Evolutionary conservation across 2,888 invertebrate species (phyloP).

Genomic region (Nemoura dubitans): DNA sequence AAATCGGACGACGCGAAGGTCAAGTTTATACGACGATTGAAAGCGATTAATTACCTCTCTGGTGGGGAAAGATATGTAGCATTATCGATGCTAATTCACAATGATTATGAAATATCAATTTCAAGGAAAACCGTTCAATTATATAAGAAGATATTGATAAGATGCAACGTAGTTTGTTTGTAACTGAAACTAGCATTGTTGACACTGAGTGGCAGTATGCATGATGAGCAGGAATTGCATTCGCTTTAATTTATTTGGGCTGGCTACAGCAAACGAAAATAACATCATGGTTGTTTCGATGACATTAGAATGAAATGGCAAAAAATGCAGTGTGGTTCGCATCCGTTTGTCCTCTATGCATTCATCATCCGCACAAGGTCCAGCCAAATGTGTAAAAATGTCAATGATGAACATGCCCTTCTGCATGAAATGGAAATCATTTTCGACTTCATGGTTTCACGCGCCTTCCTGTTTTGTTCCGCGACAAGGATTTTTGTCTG

Average conservation of each 20-base stretch:
- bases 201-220: too few species aligned
- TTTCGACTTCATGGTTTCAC: background rate
- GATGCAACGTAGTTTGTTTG: background rate
- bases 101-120: background rate
- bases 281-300: background rate
- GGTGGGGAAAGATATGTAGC: background rate
- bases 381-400: background rate
- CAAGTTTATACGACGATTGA: background rate
- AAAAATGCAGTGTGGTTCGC: background rate
- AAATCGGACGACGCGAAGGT: background rate
- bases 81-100: background rate
- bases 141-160: background rate
- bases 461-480: background rate
- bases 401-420: conserved; percentile 9
- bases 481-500: background rate
- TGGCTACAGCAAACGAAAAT: background rate
- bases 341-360: background rate
- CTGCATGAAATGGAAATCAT: background rate
- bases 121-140: background rate
- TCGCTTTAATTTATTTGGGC: background rate
- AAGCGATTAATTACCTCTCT: background rate
- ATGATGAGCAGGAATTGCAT: background rate
- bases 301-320: background rate
- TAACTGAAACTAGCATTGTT: too few species aligned
- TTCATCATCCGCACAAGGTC: background rate